Evolutionary conservation across 2,797 vertebrate species (phyloP).

Genomic region (Brachymystax lenok): DNA sequence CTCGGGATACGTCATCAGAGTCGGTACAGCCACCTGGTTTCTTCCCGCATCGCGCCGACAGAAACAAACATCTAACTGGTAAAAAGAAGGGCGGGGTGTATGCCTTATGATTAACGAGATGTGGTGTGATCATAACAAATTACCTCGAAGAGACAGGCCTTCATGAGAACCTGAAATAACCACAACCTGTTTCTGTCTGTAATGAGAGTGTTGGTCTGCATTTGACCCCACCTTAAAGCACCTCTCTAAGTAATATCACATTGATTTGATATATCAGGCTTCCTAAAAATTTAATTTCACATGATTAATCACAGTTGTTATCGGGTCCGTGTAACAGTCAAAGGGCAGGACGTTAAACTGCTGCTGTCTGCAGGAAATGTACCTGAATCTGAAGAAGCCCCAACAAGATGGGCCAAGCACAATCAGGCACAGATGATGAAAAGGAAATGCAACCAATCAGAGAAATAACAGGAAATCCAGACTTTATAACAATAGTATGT

Average conservation of each 20-base stretch:
- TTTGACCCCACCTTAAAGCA: not conserved
- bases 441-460: conserved; percentile 53
- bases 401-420: conserved; percentile 43
- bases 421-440: conserved; percentile 40
- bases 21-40: too few relatives aligned
- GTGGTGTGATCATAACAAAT: not conserved
- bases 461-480: conserved; percentile 61
- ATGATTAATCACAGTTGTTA: not conserved
- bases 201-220: not conserved
- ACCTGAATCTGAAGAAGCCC: conserved; percentile 41
- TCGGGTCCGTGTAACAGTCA: not conserved
- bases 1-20: too few relatives aligned
- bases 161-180: conserved; percentile 22
- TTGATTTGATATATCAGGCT: not conserved
- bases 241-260: not conserved
- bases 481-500: conserved; percentile 48
- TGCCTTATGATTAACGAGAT: too few relatives aligned
- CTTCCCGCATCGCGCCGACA: too few relatives aligned
- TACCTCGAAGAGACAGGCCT: not conserved
- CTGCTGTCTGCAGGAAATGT: conserved; percentile 52
- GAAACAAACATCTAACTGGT: too few relatives aligned
- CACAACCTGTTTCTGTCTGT: not conserved
- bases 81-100: too few relatives aligned
- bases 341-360: conserved; percentile 14
- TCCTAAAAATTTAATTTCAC: too few relatives aligned